phyloP scores from a whole-genome alignment of 2,888 invertebrate genomes.

The Panopea generosa region DNA sequence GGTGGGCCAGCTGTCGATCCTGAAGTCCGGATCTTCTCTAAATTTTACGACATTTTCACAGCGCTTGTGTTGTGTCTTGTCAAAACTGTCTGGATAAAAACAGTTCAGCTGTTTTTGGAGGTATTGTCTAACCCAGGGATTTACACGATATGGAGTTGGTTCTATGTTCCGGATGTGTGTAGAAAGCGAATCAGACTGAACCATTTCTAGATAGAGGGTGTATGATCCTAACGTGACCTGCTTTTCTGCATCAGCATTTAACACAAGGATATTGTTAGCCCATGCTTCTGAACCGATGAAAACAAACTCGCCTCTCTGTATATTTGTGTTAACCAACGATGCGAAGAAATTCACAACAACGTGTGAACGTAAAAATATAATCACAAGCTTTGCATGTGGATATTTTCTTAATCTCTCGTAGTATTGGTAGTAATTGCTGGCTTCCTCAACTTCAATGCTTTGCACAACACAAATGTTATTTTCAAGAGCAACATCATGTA shows the following conservation, averaged over 20 bases:
- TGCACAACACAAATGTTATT: conserved; percentile 51
- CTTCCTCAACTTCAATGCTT: conserved; percentile 35
- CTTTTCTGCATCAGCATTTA: conserved; percentile 15
- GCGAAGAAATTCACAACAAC: conserved; percentile 15
- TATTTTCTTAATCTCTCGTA: conserved; percentile 31
- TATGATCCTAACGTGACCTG: conserved; percentile 45
- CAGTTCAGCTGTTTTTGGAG: conserved; percentile 43
- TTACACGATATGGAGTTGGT: conserved; percentile 12
- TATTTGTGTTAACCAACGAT: conserved; percentile 16
- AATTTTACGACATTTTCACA: conserved; percentile 15
- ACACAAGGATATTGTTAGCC: conserved; percentile 26
- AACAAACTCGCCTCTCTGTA: conserved; percentile 48
- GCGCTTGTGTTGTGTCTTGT: conserved; percentile 17
- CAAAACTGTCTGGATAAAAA: conserved; percentile 40
- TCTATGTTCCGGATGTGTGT: conserved; percentile 18
- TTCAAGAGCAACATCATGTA: conserved; percentile 11
- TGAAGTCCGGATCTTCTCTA: conserved; percentile 4
- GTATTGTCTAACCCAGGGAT: conserved; percentile 42
- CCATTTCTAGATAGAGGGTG: conserved; percentile 39
- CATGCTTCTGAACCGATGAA: conserved; percentile 64
- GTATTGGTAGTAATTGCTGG: conserved; percentile 20
- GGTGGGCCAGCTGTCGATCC: conserved; percentile 29
- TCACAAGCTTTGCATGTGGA: conserved; percentile 53
- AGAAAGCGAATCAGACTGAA: conserved; percentile 17
- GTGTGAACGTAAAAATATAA: conserved; percentile 53